phyloP scores from a whole-genome alignment of 1,140 invertebrate genomes.

The Papilio xuthus region DNA sequence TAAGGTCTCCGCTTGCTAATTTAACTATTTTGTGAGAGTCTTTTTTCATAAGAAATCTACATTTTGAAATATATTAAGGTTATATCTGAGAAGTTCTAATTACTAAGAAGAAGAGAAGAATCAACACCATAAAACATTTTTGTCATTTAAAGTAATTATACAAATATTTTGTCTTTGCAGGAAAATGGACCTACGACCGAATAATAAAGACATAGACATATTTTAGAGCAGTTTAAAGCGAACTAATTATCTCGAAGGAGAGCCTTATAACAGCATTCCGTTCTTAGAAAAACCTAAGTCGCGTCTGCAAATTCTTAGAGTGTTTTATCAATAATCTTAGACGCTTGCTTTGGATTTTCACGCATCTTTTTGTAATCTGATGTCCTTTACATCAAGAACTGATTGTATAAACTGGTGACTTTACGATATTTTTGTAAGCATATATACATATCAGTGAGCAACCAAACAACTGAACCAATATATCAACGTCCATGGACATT shows the following conservation, averaged over 20 bases:
- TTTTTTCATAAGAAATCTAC: not conserved
- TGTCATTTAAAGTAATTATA: not conserved
- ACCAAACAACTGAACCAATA: not conserved
- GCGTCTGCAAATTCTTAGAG: constrained; percentile 32
- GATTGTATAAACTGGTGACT: not conserved
- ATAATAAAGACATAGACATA: constrained; percentile 10
- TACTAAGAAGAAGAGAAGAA: not conserved
- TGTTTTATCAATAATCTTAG: constrained; percentile 29
- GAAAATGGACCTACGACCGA: not conserved
- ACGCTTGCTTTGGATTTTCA: not conserved
- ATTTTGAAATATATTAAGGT: not conserved
- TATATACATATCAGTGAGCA: too few relatives aligned
- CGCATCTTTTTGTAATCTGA: not conserved
- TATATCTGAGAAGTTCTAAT: not conserved
- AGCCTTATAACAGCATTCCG: constrained; percentile 41
- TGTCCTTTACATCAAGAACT: not conserved
- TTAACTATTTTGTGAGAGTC: too few relatives aligned
- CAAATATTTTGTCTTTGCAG: not conserved
- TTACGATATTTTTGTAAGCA: too few relatives aligned
- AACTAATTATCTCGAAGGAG: constrained; percentile 39
- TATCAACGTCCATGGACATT: not conserved
- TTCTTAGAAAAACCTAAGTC: constrained; percentile 37
- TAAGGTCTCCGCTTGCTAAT: not conserved
- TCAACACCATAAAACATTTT: not conserved
- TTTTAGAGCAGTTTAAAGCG: constrained; percentile 33